Base-by-base conservation (phyloP, 2,888 invertebrate genomes). In the Rhyacophila evoluta region DNA sequence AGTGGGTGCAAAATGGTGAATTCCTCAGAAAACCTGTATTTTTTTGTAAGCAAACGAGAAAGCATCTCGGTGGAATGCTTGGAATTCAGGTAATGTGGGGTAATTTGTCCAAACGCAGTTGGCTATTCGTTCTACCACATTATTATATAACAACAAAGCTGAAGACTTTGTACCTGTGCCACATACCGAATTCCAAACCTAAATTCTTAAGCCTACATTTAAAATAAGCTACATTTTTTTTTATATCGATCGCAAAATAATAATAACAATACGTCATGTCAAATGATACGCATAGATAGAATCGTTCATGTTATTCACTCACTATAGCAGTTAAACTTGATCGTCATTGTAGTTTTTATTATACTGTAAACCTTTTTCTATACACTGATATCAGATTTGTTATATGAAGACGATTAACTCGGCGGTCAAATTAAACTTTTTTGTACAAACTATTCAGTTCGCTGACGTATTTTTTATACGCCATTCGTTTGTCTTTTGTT, bases 71-170 rank as follows among this genome's bases (percentile, higher is more conserved):
- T 29, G 73, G 81, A 81, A 81, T 79, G 78, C 41, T 10, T 73
- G 76, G 79, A 81, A 81, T 81, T 39, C 81, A 29, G 76, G 77
- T 72, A 70, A 81, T 78, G 79, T 74, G 77, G 75, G 72, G 75
- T 67, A 79, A 81, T 79, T 81, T 79, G 81, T 79, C 76, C 75
- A 71, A 69, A 33, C 69, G 39, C 55, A 27, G 72, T 25, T n/a
- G 68, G 78, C 67, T 28, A 72, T 77, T 72, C 72, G 77, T 77
- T 67, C 55, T 8, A 37, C 39, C 68, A 11, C 19, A 29, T 29
- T 27, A 67, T 67, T 55, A 74, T 27, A 39, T 39, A 38, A 38
- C 38, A 39, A 55, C 38, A 39, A 55, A 55, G 25, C 38, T 33
- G 55, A 15, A 29, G 12, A 67, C 19, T 19, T 19, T 28, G 74